Conservation (phyloP, 1,140 invertebrate species). For the Brachionus paranguensis region DNA sequence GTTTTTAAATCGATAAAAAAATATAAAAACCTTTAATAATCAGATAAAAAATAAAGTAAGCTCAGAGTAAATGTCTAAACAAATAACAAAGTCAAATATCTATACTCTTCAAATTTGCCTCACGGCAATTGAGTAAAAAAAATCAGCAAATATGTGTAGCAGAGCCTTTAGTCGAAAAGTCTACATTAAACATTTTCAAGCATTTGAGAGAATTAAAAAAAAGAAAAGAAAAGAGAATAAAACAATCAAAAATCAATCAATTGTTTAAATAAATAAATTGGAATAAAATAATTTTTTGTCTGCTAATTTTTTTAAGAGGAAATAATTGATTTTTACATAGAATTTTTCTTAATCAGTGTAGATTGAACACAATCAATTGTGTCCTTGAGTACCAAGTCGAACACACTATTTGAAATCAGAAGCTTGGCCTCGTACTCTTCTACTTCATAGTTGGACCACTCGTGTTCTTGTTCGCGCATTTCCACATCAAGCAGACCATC, state of each 20-base stretch:
- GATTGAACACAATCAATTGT: slow-evolving; percentile 49
- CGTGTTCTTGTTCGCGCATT: slow-evolving; percentile 64
- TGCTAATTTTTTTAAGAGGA: not conserved
- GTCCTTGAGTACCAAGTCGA: slow-evolving; percentile 63
- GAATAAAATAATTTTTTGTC: not conserved
- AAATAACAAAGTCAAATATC: not conserved
- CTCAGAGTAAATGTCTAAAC: not conserved
- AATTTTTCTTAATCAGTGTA: slow-evolving; percentile 6
- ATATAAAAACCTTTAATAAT: not conserved
- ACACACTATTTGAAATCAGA: slow-evolving; percentile 62
- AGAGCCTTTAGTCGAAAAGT: not conserved
- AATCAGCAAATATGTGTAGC: not conserved
- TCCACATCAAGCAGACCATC: slow-evolving; percentile 67
- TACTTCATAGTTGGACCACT: slow-evolving; percentile 67
- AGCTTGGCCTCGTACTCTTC: slow-evolving; percentile 67
- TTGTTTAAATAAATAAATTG: not conserved
- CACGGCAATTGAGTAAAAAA: no score
- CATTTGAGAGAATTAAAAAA: not conserved
- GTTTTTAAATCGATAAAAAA: not conserved
- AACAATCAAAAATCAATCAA: slow-evolving; percentile 1
- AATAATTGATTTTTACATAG: not conserved
- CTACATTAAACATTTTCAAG: not conserved
- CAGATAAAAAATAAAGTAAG: not conserved
- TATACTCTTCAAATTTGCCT: not conserved
- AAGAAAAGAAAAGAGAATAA: not conserved